Evolutionary conservation across 2,888 invertebrate species (phyloP), one percentile per base, ranked within the genome.

Genomic region (Ariolimax columbianus): DNA sequence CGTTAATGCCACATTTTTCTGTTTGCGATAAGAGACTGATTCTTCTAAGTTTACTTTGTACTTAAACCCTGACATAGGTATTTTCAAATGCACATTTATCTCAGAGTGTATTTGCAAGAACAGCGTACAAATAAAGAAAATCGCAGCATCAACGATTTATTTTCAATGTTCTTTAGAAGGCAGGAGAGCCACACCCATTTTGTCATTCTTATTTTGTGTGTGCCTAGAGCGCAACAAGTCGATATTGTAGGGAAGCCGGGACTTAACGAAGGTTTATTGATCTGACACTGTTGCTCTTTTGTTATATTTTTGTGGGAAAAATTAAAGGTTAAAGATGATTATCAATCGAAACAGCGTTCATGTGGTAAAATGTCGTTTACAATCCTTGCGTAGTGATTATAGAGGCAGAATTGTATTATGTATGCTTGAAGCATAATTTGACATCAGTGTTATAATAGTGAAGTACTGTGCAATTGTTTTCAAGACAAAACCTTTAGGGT

Each of bases 211-310:
- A 40, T 72, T 72, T 4, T 38, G n/a, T 40, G 38, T 3, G 2
- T 3, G 23, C n/a, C 3, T 23, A 72, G 9, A 38, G 40, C 40
- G 38, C 72, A 72, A 72, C 72, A 72, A n/a, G 72, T 72, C 72
- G 72, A 72, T 72, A 72, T 4, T 40, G 6, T 11, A 72, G 40
- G 23, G 11, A 38, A 40, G 40, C 40, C 19, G 23, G 11, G 72
- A 72, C 4, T 38, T 40, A 40, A 66, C 1, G 72, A 72, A 72
- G 72, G n/a, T 26, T 40, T 38, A 72, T 72, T 40, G 72, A 72
- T 30, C 4, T 9, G n/a, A 72, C 38, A 72, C 72, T 72, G 72
- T 72, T 72, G 72, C 72, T 72, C 72, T 11, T 72, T 26, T 72
- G 38, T 40, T 38, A 7, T 6, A 40, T 3, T 6, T 40, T 38